These are phyloP conservation scores for Pocillopora grandis DNA, from an alignment of 92 coral and sea anemone species.

Conservation along the genomic window DNA sequence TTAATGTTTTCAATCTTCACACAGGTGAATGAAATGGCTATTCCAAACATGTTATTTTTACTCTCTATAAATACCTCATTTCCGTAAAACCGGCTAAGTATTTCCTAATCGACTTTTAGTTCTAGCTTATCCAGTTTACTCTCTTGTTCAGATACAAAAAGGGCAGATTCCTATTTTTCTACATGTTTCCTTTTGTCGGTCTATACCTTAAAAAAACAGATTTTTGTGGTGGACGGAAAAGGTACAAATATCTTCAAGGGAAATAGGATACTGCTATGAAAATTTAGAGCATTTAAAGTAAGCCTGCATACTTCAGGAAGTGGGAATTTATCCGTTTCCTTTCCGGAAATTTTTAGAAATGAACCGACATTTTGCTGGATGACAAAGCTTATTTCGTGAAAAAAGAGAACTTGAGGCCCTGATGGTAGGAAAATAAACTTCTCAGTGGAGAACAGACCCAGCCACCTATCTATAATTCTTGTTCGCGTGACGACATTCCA, in stretches of 20 bases:
- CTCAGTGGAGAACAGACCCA: too few relatives aligned
- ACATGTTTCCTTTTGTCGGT: background rate
- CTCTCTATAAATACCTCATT: background rate
- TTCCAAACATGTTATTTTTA: background rate
- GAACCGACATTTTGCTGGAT: too few relatives aligned
- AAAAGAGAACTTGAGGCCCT: too few relatives aligned
- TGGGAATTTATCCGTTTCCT: background rate
- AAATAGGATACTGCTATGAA: background rate
- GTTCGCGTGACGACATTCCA: too few relatives aligned
- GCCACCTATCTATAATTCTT: too few relatives aligned
- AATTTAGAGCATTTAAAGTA: background rate
- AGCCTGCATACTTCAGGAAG: background rate
- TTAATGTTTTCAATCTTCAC: background rate
- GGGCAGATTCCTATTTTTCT: conserved; percentile 1
- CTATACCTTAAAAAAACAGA: background rate
- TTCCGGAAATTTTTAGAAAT: background rate
- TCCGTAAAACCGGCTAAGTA: conserved; percentile 11
- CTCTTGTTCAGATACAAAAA: background rate
- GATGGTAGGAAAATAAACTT: too few relatives aligned
- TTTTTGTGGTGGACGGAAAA: background rate
- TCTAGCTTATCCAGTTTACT: background rate
- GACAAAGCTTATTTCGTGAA: too few relatives aligned
- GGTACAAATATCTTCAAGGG: conserved; percentile 7
- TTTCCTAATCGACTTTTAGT: conserved; percentile 18
- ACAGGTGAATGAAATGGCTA: background rate